Conservation (phyloP, 2,888 invertebrate species). For the Torymus aiolomorphi region DNA sequence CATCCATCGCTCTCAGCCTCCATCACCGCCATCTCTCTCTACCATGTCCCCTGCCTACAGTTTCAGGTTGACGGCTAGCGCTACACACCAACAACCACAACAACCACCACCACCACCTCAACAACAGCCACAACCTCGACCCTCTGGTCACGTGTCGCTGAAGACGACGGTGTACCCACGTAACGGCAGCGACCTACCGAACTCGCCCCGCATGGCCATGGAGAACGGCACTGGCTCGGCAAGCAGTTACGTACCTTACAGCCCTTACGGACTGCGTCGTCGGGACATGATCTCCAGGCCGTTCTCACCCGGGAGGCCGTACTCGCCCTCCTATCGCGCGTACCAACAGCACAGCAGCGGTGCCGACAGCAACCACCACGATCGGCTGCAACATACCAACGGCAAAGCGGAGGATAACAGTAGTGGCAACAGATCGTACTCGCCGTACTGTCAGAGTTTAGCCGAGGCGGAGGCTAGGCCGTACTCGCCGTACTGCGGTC, state of each 20-base stretch:
- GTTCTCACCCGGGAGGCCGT: conserved; percentile 70
- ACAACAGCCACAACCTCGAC: conserved; percentile 57
- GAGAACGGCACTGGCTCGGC: conserved; percentile 65
- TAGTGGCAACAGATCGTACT: conserved; percentile 59
- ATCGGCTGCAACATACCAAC: conserved; percentile 37
- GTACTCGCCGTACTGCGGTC: conserved; percentile 68
- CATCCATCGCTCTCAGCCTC: conserved; percentile 28
- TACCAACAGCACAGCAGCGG: conserved; percentile 34
- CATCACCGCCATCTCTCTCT: background rate
- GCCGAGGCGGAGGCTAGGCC: conserved; percentile 63
- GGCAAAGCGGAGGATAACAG: conserved; percentile 64
- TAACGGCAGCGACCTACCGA: conserved; percentile 3
- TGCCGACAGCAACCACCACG: too few species aligned
- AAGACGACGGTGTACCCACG: conserved; percentile 68
- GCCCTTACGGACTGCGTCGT: conserved; percentile 71
- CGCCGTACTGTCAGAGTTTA: conserved; percentile 66
- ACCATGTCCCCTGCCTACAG: conserved; percentile 30
- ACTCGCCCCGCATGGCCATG: background rate
- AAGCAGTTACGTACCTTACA: conserved; percentile 69
- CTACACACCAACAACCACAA: too few species aligned
- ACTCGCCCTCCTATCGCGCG: conserved; percentile 69
- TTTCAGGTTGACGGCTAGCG: conserved; percentile 48
- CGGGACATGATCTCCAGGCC: conserved; percentile 68
- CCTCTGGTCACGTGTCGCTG: conserved; percentile 71
- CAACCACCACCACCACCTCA: too few species aligned